These are phyloP conservation scores for Cephus runcator DNA, from an alignment of 2,888 invertebrate genomes.

Conservation along the genomic window DNA sequence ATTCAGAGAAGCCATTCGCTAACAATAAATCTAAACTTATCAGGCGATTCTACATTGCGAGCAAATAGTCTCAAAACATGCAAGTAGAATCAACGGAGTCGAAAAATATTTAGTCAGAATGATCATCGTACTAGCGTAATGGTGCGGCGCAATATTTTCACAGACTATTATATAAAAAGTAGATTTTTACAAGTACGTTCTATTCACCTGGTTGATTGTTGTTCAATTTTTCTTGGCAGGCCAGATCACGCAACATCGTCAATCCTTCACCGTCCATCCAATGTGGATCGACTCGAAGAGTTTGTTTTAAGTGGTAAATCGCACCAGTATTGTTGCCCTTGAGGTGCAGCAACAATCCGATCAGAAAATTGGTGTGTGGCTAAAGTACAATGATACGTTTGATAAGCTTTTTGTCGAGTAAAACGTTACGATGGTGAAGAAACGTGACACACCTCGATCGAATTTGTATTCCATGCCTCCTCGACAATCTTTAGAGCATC, in stretches of 20 bases:
- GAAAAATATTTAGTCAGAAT: too few relatives aligned
- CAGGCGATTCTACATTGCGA: too few relatives aligned
- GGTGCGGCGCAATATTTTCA: too few relatives aligned
- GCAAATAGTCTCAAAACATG: too few relatives aligned
- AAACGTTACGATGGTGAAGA: too few relatives aligned
- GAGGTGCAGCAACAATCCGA: constrained; percentile 73
- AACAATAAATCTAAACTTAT: too few relatives aligned
- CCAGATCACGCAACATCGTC: constrained; percentile 68
- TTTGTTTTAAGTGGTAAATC: constrained; percentile 72
- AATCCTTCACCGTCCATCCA: constrained; percentile 68
- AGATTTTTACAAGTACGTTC: neutral
- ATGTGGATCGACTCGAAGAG: constrained; percentile 69
- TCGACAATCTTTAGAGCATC: constrained; percentile 73
- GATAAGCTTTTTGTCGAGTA: too few relatives aligned
- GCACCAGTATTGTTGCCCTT: constrained; percentile 74
- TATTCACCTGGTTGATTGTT: constrained; percentile 32
- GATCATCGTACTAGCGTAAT: too few relatives aligned
- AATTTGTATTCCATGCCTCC: constrained; percentile 72
- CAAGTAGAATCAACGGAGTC: too few relatives aligned
- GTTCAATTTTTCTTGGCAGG: constrained; percentile 63
- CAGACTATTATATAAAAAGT: too few relatives aligned
- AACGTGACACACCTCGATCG: constrained; percentile 70
- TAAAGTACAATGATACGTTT: constrained; percentile 52
- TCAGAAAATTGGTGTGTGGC: constrained; percentile 78
- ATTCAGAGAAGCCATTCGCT: too few relatives aligned